A percentile compares a stretch with the other conserved stretches of the same genome.
Evolutionary conservation across 2,888 invertebrate species (phyloP).

Genomic region (Drosophila affinis): DNA sequence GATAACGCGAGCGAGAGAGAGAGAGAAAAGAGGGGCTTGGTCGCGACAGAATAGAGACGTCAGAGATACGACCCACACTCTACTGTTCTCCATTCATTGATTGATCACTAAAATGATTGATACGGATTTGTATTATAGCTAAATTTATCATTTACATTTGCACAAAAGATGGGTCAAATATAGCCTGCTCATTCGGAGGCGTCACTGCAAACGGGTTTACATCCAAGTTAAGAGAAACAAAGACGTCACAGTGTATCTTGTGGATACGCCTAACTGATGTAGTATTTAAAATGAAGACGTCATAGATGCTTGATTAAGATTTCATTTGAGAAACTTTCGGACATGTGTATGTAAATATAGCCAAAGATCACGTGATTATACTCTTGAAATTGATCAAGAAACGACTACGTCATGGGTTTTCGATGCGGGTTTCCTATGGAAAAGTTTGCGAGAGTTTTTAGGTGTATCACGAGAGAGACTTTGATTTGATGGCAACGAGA

Average conservation of each 20-base stretch:
- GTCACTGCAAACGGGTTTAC: background rate
- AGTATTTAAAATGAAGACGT: background rate
- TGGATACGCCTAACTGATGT: too few species aligned
- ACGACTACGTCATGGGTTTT: background rate
- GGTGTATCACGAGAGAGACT: background rate
- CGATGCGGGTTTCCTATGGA: background rate
- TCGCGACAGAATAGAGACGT: conserved; percentile 28
- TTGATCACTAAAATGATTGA: conserved; percentile 40
- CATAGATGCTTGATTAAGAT: background rate
- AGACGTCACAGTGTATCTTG: background rate
- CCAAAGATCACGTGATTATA: background rate
- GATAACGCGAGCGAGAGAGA: background rate
- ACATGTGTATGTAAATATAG: background rate
- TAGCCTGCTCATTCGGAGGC: background rate
- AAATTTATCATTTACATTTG: too few species aligned
- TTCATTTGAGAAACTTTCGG: background rate
- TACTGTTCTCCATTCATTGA: conserved; percentile 23
- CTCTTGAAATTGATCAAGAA: background rate
- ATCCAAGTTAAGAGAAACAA: background rate
- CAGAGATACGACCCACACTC: conserved; percentile 26
- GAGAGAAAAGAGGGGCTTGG: conserved; percentile 23
- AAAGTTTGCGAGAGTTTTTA: background rate
- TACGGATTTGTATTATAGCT: conserved; percentile 27
- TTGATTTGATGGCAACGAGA: too few species aligned
- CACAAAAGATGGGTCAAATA: conserved; percentile 23